Base-by-base conservation (phyloP, 92 coral and sea anemone species). In the Palythoa caribaeorum region DNA sequence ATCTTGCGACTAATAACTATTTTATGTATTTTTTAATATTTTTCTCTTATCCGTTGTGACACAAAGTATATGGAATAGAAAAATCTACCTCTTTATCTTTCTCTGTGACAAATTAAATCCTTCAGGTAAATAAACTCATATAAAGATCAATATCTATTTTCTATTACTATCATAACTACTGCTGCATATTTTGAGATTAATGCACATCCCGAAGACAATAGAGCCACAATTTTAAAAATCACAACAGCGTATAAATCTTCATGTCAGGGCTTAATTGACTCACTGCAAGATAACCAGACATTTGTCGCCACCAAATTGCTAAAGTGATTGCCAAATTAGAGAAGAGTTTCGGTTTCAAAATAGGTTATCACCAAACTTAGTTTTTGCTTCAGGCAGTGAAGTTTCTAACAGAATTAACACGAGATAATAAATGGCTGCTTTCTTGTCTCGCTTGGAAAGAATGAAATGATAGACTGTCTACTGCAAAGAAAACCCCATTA, bases 251-350 rank as follows among this genome's bases (percentile, higher is more conserved):
- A 59, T 51, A 53, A 38, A 79, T 3, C 39, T 48, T 8, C 20
- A 14, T 40, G 76, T 20, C 40, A 66, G 47, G 2, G 5, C 6
- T 66, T 28, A 66, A 81, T 81, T 81, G 86, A 38, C 21, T 66
- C 62, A 10, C 74, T n/a, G 39, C 53, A 15, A 66, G 74, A 51
- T 81, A 9, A 81, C 76, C 86, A 66, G 86, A 66, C 86, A 65
- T 3, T 5, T 62, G 85, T 80, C 85, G 85, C 85, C 85, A 80
- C 85, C 38, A 57, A 81, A 77, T 77, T 52, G 83, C 59, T 6
- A 55, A 36, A 5, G 66, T 77, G 83, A 77, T 77, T 35, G 44
- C 63, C 70, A 21, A 63, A 63, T 63, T 63, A 63, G 70, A 17
- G 70, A 17, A 1, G 70, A 16, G 35, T 77, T 77, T 54, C 75